Evolutionary conservation across 1,140 invertebrate genomes (phyloP), one percentile per base, ranked within the genome.

Genomic region (Orchestia grillus): DNA sequence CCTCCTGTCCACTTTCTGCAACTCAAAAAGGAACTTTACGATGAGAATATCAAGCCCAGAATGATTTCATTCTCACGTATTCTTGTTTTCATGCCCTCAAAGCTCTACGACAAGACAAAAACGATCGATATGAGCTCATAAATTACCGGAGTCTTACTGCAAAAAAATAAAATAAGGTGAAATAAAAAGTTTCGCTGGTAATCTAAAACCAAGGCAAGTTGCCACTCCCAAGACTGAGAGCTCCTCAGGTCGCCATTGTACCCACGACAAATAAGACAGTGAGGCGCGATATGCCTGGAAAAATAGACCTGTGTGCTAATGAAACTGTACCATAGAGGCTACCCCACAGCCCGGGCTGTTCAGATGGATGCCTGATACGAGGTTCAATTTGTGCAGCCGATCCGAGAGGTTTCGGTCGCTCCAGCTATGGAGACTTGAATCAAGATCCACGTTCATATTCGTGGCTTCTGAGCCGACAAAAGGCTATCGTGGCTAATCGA

Each of bases 241-340:
- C 92, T 40, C 6, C 44, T 94, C 44, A 19, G 43, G 36, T 45
- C 40, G 44, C 43, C 92, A 94, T 45, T 45, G 92, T 94, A 94
- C 8, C 15, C 92, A 44, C 8, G 92, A 94, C 92, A 94, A 94
- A 94, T 94, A 94, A 94, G 92, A 94, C 92, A 94, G 92, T 8
- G 92, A 47, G 92, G 92, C 92, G 44, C 43, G 92, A 94, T 94
- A 94, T 94, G 92, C 92, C 92, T 44, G 44, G n/a, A 40, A 94
- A 94, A 94, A 94, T 94, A 94, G 92, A 94, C 92, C 44, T 15
- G 92, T 94, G 28, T 47, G 44, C 92, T 94, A 94, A 94, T 94
- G 92, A 44, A 94, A 94, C 44, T 94, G 92, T 94, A 94, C 43
- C 44, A 11, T 6, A 19, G 3, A 43, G 41, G 44, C 88, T 19